Percentiles rank a stretch among this genome's conserved stretches.
Conservation (phyloP, 2,113 vertebrate genomes). For the Scomber scombrus region DNA sequence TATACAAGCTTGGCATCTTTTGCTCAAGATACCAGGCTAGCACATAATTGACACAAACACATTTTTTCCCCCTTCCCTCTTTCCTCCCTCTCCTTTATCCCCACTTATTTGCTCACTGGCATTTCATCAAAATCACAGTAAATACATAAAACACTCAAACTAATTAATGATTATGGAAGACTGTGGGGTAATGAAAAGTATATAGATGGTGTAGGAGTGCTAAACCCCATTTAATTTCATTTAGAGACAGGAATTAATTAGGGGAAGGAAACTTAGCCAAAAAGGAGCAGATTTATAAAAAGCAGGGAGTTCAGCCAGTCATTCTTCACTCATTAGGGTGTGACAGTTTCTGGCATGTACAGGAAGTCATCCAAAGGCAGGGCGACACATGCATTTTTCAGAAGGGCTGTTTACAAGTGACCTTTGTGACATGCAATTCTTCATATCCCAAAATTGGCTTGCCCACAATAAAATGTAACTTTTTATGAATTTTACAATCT, state of each 20-base stretch:
- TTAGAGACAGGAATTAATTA: conserved; percentile 79
- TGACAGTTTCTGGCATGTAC: conserved; percentile 34
- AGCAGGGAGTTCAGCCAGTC: conserved; percentile 54
- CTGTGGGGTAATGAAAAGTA: conserved; percentile 73
- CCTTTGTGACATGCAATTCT: neutral
- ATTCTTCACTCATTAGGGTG: conserved; percentile 66
- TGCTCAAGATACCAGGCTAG: conserved; percentile 56
- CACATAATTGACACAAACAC: conserved; percentile 73
- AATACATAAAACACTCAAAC: conserved; percentile 81
- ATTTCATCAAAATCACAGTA: conserved; percentile 73
- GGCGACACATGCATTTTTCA: conserved; percentile 37
- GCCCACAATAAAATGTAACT: neutral
- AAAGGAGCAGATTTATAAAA: conserved; percentile 64
- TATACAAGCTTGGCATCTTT: conserved; percentile 65
- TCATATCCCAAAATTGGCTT: neutral
- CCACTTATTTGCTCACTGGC: conserved; percentile 69
- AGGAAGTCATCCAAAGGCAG: conserved; percentile 50
- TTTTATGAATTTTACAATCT: too few relatives aligned
- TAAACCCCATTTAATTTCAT: conserved; percentile 80
- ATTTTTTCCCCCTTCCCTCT: conserved; percentile 2
- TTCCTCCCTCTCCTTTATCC: conserved; percentile 30
- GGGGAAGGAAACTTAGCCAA: conserved; percentile 60
- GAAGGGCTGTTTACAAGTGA: conserved; percentile 13
- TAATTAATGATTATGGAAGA: conserved; percentile 79
- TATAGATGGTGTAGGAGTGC: conserved; percentile 79